Evolutionary conservation across 2,888 invertebrate species (phyloP), one percentile per base, ranked within the genome.

Genomic region (Xestia ashworthii): DNA sequence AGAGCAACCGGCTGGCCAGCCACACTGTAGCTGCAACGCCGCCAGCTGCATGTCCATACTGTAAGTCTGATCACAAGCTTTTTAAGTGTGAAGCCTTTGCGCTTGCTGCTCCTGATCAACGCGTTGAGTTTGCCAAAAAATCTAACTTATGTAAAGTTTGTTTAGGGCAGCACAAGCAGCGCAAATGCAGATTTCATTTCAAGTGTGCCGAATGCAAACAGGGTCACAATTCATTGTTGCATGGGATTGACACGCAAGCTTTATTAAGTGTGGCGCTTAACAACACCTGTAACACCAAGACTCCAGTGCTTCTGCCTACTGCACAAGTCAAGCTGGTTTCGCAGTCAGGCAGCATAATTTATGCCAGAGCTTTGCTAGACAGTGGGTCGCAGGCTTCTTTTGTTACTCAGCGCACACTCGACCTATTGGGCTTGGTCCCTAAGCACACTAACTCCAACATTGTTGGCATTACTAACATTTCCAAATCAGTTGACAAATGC

Each of bases 81-180:
- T 58, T 58, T 22, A 58, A 58, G 58, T 58, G 58, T 58, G 58
- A 58, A 25, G 58, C 32, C 58, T 58, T 58, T 58, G 58, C 58
- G 32, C 58, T 58, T 58, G 32, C 58, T 19, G 50, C 50, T 19
- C 50, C 50, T 50, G 19, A 1, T 19, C 19, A 50, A 19, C 50
- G 50, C 5, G 19, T 50, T 50, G 50, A 50, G 19, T 50, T 50
- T 50, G 50, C 3, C 16, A 50, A 50, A 50, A 5, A 19, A 19
- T 0, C 5, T 19, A 50, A 5, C 19, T 6, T 50, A 5, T 50
- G 50, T 6, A 50, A 50, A 1, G 19, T 50, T 19, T 50, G 50
- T 19, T 50, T 50, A 5, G 50, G 50, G 19, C 50, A 50, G 50
- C 50, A 50, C 50, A 50, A 50, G 19, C 19, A 19, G 19, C 50